phyloP scores from a whole-genome alignment of 2,888 invertebrate species.

The Heliconius ethilla region DNA sequence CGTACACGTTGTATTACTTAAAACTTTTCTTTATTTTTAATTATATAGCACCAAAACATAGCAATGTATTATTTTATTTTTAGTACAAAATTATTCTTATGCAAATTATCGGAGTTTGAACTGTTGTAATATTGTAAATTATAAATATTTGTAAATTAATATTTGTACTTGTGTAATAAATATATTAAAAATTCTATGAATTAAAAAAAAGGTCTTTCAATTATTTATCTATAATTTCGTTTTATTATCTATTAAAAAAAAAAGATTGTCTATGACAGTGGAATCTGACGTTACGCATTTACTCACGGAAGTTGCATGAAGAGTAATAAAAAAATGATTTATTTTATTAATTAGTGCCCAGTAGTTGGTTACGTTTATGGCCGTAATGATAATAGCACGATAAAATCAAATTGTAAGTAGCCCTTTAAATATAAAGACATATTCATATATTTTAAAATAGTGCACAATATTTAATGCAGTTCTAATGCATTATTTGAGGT shows the following conservation, averaged over 20 bases:
- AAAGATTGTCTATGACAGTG: neutral
- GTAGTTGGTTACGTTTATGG: neutral
- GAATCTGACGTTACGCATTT: neutral
- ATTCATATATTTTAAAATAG: no score
- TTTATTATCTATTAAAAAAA: conserved; percentile 18
- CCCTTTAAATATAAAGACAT: no score
- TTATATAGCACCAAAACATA: conserved; percentile 40
- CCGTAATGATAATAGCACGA: neutral
- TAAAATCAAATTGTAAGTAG: neutral
- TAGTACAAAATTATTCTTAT: conserved; percentile 56
- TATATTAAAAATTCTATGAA: conserved; percentile 67
- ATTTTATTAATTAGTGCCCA: neutral
- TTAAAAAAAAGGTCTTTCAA: conserved; percentile 44
- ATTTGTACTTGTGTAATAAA: conserved; percentile 70
- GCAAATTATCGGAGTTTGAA: conserved; percentile 32
- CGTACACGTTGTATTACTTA: conserved; percentile 35
- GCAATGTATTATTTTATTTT: conserved; percentile 44
- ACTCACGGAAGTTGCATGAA: neutral
- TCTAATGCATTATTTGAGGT: no score
- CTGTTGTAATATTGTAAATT: conserved; percentile 55
- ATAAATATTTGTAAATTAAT: conserved; percentile 66
- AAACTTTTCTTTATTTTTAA: conserved; percentile 10
- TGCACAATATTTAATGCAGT: neutral
- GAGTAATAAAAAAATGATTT: neutral
- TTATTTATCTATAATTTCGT: neutral